phyloP scores from a whole-genome alignment of 1,140 invertebrate genomes.

The Epicauta chinensis region DNA sequence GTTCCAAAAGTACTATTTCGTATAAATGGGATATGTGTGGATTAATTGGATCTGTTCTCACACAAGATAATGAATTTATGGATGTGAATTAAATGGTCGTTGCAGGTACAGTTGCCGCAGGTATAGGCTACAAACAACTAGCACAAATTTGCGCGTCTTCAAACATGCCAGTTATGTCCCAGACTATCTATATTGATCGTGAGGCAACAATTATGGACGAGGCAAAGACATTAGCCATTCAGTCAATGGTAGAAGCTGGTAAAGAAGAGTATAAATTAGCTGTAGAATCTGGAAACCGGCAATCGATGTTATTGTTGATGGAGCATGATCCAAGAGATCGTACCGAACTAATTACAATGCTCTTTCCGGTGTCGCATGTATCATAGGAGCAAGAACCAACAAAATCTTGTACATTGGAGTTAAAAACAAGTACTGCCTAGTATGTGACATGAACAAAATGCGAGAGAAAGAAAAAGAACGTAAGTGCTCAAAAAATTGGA shows the following conservation, averaged over 20 bases:
- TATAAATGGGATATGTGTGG: slow-evolving; percentile 8
- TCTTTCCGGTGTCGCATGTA: slow-evolving; percentile 9
- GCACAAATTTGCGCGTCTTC: background rate
- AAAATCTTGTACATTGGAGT: slow-evolving; percentile 5
- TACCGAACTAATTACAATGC: too few relatives aligned
- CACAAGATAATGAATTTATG: background rate
- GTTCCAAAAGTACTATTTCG: background rate
- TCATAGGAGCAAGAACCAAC: too few relatives aligned
- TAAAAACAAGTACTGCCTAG: background rate
- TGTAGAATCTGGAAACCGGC: slow-evolving; percentile 3
- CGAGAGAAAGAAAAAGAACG: background rate
- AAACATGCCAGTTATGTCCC: background rate
- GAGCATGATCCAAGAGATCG: too few relatives aligned
- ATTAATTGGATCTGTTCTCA: background rate
- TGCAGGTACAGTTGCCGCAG: background rate
- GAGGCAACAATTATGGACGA: background rate
- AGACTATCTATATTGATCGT: background rate
- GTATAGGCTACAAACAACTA: slow-evolving; percentile 3
- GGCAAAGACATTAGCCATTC: background rate
- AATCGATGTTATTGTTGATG: slow-evolving; percentile 2
- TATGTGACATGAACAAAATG: background rate
- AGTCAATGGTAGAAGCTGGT: background rate
- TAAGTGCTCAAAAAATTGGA: slow-evolving; percentile 1
- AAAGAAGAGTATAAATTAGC: slow-evolving; percentile 10
- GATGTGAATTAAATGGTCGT: background rate